phyloP scores from a whole-genome alignment of 1,140 invertebrate genomes.

The Halyomorpha halys region DNA sequence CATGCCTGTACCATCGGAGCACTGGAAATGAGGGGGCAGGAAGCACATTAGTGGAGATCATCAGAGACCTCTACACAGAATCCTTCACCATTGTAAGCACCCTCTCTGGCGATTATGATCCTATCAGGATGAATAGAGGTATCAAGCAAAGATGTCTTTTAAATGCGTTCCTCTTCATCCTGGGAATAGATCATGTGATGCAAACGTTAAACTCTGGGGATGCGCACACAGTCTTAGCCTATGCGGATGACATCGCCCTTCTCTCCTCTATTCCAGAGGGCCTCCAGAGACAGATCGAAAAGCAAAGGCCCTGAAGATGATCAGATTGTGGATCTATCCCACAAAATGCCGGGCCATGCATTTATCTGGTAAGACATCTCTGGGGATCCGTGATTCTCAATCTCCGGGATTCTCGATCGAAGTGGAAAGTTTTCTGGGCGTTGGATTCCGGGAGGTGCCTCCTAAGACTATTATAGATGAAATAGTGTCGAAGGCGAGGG shows the following conservation, averaged over 20 bases:
- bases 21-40: slow-evolving; percentile 35
- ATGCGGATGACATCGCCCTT: too few relatives aligned
- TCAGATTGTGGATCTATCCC: neutral
- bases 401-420: neutral
- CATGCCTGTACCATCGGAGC: slow-evolving; percentile 26
- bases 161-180: neutral
- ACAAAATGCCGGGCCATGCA: neutral
- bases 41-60: slow-evolving; percentile 15
- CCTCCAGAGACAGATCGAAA: neutral
- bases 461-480: neutral
- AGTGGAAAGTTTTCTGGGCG: neutral
- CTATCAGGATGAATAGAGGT: too few relatives aligned
- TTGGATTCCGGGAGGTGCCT: neutral
- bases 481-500: neutral
- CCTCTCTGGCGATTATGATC: too few relatives aligned
- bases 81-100: too few relatives aligned
- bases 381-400: neutral
- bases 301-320: neutral
- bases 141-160: too few relatives aligned
- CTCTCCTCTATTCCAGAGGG: too few relatives aligned
- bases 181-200: neutral
- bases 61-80: too few relatives aligned
- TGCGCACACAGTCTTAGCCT: neutral
- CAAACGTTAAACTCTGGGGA: neutral
- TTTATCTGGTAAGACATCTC: neutral